Conservation (phyloP, 2,797 vertebrate genomes). For the Mus caroli region DNA sequence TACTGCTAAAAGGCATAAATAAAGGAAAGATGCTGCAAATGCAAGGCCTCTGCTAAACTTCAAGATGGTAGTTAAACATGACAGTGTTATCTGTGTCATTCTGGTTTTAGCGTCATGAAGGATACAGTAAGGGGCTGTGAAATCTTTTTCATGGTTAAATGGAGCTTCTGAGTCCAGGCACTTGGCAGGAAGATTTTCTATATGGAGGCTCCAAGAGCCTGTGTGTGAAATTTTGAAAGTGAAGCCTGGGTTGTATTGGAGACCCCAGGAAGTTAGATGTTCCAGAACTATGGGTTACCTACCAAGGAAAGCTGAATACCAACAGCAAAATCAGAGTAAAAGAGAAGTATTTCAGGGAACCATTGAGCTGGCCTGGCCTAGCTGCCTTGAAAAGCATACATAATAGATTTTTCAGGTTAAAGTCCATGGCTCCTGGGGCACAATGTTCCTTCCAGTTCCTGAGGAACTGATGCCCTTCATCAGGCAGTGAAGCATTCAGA, state of each 20-base stretch:
- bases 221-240: neutral
- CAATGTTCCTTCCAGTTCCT: neutral
- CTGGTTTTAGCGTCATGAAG: neutral
- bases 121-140: neutral
- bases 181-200: neutral
- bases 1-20: neutral
- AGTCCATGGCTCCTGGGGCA: neutral
- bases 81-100: neutral
- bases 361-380: neutral
- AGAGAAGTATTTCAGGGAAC: neutral
- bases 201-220: neutral
- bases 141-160: neutral
- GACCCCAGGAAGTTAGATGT: neutral
- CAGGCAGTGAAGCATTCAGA: neutral
- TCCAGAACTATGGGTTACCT: neutral
- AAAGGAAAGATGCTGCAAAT: neutral
- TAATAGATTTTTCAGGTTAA: neutral
- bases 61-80: neutral
- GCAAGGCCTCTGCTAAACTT: neutral
- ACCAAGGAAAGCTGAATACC: neutral
- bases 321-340: neutral
- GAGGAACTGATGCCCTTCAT: neutral
- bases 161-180: neutral
- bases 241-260: neutral
- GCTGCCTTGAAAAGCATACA: neutral